Base-by-base conservation (phyloP, 2,888 invertebrate genomes). In the Spisula subtruncata region DNA sequence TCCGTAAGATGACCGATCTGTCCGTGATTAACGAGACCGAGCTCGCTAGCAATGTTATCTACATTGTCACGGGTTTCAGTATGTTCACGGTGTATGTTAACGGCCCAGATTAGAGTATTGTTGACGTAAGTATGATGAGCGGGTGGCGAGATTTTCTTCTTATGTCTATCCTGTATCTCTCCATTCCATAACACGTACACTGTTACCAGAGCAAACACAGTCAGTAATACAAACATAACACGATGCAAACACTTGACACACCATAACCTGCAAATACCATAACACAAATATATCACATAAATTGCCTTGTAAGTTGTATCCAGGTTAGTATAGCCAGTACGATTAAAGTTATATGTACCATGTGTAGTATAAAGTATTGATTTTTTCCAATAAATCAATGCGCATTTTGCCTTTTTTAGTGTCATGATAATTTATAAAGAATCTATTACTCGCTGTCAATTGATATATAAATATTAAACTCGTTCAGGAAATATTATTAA, bases 1-100 rank as follows among this genome's bases (percentile, higher is more conserved):
- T 87, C 66, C 5, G 87, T 75, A 80, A 88, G 46, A 32, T 93
- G 87, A 25, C 94, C 94, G 25, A 95, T 87, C 81, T 91, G 93
- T 48, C 94, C 94, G 51, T 88, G 25, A 71, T 92, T 92, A 46
- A 91, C 81, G 2, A 95, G 85, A 48, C 89, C 91, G 20, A 93
- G 75, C 56, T 93, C 94, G 51, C 56, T 80, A 16, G 95, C 94
- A 60, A 95, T 84, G 79, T 82, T 86, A 35, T 90, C 84, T 51
- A 85, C 41, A 60, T 71, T 8, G 2, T 56, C 48, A 48, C 48
- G 25, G 6, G 29, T 29, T 16, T 35, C 32, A 8, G 48, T 46
- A 79, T 88, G 25, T 35, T 85, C 82, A 16, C 0, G 14, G 60
- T 85, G 56, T 14, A 90, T 80, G 71, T 86, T 84, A 0, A 92